Conservation (phyloP, 2,797 vertebrate genomes). For the Sebastes goodei region DNA sequence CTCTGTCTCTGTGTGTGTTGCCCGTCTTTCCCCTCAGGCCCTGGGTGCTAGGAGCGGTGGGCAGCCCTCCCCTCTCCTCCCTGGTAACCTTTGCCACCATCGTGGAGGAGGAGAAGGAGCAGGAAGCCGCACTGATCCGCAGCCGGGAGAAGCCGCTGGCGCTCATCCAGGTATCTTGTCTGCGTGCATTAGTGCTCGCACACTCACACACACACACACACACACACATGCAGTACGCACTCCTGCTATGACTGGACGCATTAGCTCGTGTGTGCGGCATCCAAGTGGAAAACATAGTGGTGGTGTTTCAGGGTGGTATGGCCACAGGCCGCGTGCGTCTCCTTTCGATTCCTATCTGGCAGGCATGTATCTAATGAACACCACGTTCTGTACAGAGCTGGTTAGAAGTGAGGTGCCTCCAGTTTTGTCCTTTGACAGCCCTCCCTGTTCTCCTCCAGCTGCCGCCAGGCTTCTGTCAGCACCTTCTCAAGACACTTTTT, state of each 20-base stretch:
- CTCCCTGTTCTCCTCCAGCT: not conserved
- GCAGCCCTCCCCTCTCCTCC: conserved; percentile 74
- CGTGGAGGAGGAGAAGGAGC: conserved; percentile 94
- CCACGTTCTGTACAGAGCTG: conserved; percentile 9
- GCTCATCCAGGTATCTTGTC: conserved; percentile 91
- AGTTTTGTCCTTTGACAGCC: conserved; percentile 1
- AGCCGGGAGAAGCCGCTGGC: conserved; percentile 96
- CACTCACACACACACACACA: not conserved
- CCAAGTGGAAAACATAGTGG: not conserved
- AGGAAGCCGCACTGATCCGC: conserved; percentile 94
- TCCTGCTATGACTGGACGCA: not conserved
- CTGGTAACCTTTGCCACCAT: conserved; percentile 93
- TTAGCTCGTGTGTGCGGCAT: not conserved
- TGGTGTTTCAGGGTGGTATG: not conserved
- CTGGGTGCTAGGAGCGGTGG: conserved; percentile 86
- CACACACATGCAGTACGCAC: not conserved
- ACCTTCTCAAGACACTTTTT: conserved; percentile 11
- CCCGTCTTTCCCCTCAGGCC: conserved; percentile 83
- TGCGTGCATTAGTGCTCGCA: conserved; percentile 1
- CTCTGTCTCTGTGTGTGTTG: not conserved
- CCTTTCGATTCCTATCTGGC: not conserved
- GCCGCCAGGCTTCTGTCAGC: conserved; percentile 57
- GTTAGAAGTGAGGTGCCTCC: conserved; percentile 22
- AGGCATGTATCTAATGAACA: conserved; percentile 24
- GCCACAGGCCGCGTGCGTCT: not conserved